Conservation (phyloP, 2,888 invertebrate species). For the Odontomyia ornata region DNA sequence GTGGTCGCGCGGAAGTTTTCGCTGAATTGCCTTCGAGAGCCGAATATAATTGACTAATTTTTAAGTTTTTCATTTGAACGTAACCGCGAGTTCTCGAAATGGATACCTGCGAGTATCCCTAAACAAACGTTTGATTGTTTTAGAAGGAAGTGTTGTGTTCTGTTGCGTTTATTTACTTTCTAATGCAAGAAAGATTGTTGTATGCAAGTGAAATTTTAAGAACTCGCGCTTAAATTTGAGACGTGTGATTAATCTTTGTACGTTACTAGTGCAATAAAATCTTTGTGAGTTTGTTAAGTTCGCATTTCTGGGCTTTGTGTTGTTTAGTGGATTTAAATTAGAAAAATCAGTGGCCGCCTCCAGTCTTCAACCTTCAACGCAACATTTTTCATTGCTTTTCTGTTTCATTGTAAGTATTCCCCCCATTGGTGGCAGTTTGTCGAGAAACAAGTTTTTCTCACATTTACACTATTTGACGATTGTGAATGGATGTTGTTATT, state of each 20-base stretch:
- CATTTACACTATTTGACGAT: background rate
- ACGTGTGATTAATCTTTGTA: background rate
- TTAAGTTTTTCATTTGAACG: too few relatives aligned
- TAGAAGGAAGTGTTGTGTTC: too few relatives aligned
- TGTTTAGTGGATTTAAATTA: background rate
- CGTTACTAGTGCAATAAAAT: constrained; percentile 11
- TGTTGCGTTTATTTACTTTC: too few relatives aligned
- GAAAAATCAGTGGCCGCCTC: background rate
- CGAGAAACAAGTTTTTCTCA: constrained; percentile 1
- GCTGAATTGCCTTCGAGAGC: background rate
- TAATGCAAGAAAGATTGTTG: background rate
- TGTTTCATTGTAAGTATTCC: constrained; percentile 1
- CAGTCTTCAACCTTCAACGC: background rate
- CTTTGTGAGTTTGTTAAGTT: background rate
- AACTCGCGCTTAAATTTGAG: background rate
- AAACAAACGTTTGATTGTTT: background rate
- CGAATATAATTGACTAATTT: background rate
- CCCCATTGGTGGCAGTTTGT: background rate
- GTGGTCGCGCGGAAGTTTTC: background rate
- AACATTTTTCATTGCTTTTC: background rate
- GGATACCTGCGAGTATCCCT: too few relatives aligned
- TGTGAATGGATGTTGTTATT: constrained; percentile 28
- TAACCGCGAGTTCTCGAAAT: too few relatives aligned
- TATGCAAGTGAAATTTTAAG: constrained; percentile 5
- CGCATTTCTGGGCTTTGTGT: background rate